Evolutionary conservation across 2,113 vertebrate genomes (phyloP).

Genomic region (Lophotis ruficrista): DNA sequence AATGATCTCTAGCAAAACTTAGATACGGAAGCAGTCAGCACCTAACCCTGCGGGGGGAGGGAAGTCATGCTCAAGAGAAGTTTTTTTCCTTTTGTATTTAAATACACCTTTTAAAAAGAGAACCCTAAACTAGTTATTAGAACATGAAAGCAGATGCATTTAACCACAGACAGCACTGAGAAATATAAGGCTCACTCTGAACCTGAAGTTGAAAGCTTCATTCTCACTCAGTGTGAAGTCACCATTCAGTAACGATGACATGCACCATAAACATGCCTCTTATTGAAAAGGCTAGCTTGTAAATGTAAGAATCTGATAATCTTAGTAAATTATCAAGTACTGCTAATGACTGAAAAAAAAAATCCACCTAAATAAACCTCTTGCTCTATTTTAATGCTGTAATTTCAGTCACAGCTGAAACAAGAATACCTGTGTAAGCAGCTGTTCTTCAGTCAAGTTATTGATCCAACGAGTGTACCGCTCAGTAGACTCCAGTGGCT

Average conservation of each 20-base stretch:
- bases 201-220: neutral
- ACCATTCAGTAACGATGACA: neutral
- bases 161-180: neutral
- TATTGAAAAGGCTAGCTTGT: neutral
- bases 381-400: neutral
- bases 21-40: neutral
- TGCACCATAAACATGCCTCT: neutral
- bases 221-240: neutral
- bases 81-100: neutral
- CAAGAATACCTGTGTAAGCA: constrained; percentile 86
- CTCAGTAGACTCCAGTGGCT: constrained; percentile 87
- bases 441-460: constrained; percentile 81
- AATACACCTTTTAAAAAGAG: neutral
- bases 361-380: neutral
- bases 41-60: neutral
- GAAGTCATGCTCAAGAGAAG: neutral
- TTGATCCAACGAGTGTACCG: constrained; percentile 97
- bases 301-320: neutral
- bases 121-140: neutral
- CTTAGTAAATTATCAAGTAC: neutral
- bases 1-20: neutral
- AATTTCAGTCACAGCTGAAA: neutral
- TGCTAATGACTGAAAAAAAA: neutral
- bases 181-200: neutral
- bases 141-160: neutral